Base-by-base conservation (phyloP, 2,888 invertebrate species). In the Euplexia lucipara region DNA sequence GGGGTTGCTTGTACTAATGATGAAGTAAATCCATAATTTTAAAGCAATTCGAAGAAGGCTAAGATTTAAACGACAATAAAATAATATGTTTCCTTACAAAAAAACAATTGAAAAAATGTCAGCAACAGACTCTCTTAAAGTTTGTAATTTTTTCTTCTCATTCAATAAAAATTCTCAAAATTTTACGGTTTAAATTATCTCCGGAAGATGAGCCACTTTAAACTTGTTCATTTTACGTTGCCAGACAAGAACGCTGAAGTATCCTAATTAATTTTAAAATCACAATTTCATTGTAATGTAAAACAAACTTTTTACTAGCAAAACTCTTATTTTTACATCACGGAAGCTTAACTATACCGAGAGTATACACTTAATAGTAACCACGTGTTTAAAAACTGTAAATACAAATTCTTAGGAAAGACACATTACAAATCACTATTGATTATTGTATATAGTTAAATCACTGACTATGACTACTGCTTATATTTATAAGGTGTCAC, bases 241-340 rank as follows among this genome's bases (percentile, higher is more conserved):
- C 14, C 37, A 4, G 70, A 26, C 20, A 61, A 20, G 32, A 64
- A 34, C 12, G 9, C 16, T 34, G 7, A 12, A 12, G 32, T 8
- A 20, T 14, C 42, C 34, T 45, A 26, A 30, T 49, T 72, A 51
- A 72, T 64, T 64, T 51, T 2, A 65, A 49, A 39, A 45, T 51
- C 12, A 51, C n/a, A n/a, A n/a, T n/a, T n/a, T n/a, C n/a, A n/a
- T n/a, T 32, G 14, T 16, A 34, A 3, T 20, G 26, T 18, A 4
- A 18, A 69, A 12, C 10, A 22, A 34, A n/a, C 35, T 0, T n/a
- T 34, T 41, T 41, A 18, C 5, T 9, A 41, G 22, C 3, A 58
- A n/a, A n/a, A 37, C 10, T 58, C 6, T 2, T 26, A 58, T 58
- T 67, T 18, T 52, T 65, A 7, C 12, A 47, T 6, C 3, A 8